Evolutionary conservation across 2,888 invertebrate species (phyloP).

Genomic region (Drosophila meridionalis): DNA sequence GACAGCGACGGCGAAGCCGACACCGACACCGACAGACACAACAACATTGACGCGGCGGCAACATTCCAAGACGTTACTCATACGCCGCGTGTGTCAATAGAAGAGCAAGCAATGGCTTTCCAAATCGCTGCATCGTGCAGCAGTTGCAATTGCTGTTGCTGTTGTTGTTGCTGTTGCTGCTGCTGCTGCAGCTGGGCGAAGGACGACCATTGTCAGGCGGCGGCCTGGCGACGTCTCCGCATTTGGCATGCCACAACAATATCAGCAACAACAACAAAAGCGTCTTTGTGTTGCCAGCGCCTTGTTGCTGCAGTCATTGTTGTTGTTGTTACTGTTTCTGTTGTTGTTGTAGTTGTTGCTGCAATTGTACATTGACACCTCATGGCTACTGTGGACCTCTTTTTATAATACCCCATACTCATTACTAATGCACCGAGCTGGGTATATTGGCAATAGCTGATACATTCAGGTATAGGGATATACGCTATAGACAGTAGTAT

Average conservation of each 20-base stretch:
- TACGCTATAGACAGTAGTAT: too few species aligned
- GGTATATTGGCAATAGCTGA: neutral
- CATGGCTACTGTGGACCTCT: slow-evolving; percentile 42
- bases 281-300: slow-evolving; percentile 67
- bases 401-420: slow-evolving; percentile 19
- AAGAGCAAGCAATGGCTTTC: slow-evolving; percentile 54
- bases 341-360: slow-evolving; percentile 53
- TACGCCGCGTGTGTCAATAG: slow-evolving; percentile 78
- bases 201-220: slow-evolving; percentile 32
- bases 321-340: slow-evolving; percentile 20
- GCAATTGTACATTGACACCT: slow-evolving; percentile 81
- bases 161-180: neutral
- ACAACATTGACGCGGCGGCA: slow-evolving; percentile 61
- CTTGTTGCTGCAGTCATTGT: slow-evolving; percentile 36
- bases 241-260: slow-evolving; percentile 69
- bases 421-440: neutral
- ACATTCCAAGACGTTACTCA: slow-evolving; percentile 75
- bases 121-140: slow-evolving; percentile 40
- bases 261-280: slow-evolving; percentile 63
- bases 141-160: neutral
- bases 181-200: neutral
- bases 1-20: neutral
- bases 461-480: too few species aligned
- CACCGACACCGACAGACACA: slow-evolving; percentile 10
- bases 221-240: slow-evolving; percentile 66